Base-by-base conservation (phyloP, 1,140 invertebrate species). In the Pseudoatta argentina region DNA sequence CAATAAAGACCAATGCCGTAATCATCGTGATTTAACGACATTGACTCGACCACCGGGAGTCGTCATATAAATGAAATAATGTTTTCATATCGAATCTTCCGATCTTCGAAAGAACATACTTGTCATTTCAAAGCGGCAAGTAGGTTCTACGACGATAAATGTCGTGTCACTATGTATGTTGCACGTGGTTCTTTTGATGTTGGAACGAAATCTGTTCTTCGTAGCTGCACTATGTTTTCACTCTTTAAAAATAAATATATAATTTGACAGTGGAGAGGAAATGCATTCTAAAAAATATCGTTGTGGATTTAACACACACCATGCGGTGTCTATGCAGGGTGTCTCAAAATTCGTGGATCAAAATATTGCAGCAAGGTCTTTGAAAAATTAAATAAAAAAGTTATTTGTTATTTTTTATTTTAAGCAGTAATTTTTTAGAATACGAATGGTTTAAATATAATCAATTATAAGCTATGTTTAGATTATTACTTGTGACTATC, bases 21-120 rank as follows among this genome's bases (percentile, higher is more conserved):
- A 91, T 91, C 89, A 91, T 91, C 90, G 90, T 91, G 89, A 91
- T 91, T 91, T 91, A 91, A 91, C 90, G 89, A 90, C 87, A 91
- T 64, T 63, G 81, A 67, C 76, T 78, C 85, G 81, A 67, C 51
- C 48, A 87, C 16, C 59, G 82, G 87, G 59, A 67, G 51, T 67
- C 44, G 67, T 21, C 21, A 30, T 12, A 55, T 57, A 30, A 24
- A 24, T 30, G 8, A 30, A 59, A 64, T 63, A 76, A 78, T 66
- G 24, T 55, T 64, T 85, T 51, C 48, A 34, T 16, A 27, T 64
- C 34, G 8, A 34, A 53, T 77, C 12, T 39, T 14, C 39, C 18
- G n/a, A 85, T 59, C 18, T 48, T 76, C 75, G 48, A 85, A 69
- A 78, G 76, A 88, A 83, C 59, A 71, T 27, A 27, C n/a, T 57